Evolutionary conservation across 1,140 invertebrate species (phyloP), one percentile per base, ranked within the genome.

Genomic region (Drosophila repleta): DNA sequence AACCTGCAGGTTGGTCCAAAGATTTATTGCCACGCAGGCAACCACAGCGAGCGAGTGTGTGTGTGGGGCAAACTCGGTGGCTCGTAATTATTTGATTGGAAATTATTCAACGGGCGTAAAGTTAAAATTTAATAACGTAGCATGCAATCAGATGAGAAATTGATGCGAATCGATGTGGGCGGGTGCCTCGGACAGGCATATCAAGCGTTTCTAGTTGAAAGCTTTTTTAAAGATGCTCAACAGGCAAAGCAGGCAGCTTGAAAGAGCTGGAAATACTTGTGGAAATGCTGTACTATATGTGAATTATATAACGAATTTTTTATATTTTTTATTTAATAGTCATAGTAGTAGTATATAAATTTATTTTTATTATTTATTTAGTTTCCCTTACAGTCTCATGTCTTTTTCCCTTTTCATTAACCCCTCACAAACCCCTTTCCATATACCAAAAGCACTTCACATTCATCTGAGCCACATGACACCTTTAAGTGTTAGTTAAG

Each of bases 61-160:
- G 26, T 29, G 35, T 11, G 66, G 32, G 43, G 61, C 46, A 55
- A 55, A 71, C 21, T 68, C 69, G 70, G 37, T 69, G 58, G 64
- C 41, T 74, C 48, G 74, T 74, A 77, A 77, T 77, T 77, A 77
- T 77, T 77, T 77, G 74, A 74, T 74, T 77, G 71, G 65, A 74
- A 77, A 77, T 77, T 77, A 77, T 74, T 77, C 65, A 77, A 77
- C 53, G 58, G 60, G 74, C 70, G 74, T 73, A 70, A 77, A 65
- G 64, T 71, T 62, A 71, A 74, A 77, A 77, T 77, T 77, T 70
- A 75, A 75, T 74, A 77, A 76, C 29, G 43, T 32, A 51, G 60
- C 73, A 57, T 51, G 69, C 69, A 68, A 73, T 73, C 66, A 72
- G 70, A 43, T 55, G 53, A 45, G 58, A 68, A 55, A 62, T 75